Conservation (phyloP, 1,140 invertebrate species). For the Leucophenga varia region DNA sequence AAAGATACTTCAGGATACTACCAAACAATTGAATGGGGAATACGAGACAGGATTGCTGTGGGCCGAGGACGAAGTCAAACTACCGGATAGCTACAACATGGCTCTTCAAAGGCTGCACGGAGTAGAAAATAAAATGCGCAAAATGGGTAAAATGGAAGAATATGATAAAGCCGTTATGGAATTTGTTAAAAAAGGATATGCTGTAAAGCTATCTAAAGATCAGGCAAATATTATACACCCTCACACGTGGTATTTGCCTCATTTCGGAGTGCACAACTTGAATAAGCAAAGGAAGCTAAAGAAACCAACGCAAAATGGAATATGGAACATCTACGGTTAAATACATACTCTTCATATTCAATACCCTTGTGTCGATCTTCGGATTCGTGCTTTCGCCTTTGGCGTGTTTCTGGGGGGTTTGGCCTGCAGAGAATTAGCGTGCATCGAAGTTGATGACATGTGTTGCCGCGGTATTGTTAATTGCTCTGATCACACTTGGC, state of each 20-base stretch:
- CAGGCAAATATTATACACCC: too few species aligned
- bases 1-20: too few species aligned
- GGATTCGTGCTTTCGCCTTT: too few species aligned
- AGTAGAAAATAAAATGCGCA: conserved; percentile 2
- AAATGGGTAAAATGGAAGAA: background rate
- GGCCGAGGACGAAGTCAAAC: background rate
- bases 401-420: conserved; percentile 61
- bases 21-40: conserved; percentile 4
- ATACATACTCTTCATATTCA: too few species aligned
- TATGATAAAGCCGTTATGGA: background rate
- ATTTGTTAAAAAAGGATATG: background rate
- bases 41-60: conserved; percentile 10
- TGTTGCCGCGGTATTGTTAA: conserved; percentile 58
- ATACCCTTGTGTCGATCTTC: too few species aligned
- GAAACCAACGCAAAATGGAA: too few species aligned
- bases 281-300: too few species aligned
- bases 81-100: conserved; percentile 16
- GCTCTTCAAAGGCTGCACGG: conserved; percentile 1
- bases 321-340: too few species aligned
- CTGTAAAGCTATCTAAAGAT: too few species aligned
- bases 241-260: too few species aligned
- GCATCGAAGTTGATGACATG: conserved; percentile 54
- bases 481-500: conserved; percentile 71
- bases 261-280: too few species aligned
- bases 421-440: conserved; percentile 57